phyloP scores from a whole-genome alignment of 64 coral and sea anemone genomes.

The Montipora efflorescens region DNA sequence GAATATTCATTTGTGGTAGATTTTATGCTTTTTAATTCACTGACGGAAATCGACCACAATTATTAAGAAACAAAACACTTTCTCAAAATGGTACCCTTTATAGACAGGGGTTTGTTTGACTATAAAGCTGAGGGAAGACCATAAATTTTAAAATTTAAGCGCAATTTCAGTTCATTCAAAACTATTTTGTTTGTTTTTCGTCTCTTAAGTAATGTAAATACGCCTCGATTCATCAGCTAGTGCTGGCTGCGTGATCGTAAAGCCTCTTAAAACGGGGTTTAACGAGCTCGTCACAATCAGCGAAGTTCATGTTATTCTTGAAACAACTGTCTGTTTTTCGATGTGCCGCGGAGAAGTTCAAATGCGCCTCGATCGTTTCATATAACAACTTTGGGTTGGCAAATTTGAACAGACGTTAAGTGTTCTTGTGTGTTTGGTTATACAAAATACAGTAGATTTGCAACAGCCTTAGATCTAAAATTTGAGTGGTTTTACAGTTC shows the following conservation, averaged over 20 bases:
- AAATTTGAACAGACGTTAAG: not conserved
- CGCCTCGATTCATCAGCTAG: not conserved
- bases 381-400: not conserved
- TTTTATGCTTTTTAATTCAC: no score
- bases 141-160: no score
- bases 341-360: not conserved
- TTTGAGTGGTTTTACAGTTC: not conserved
- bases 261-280: not conserved
- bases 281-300: not conserved
- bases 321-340: not conserved
- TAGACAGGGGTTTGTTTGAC: no score
- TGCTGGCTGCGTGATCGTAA: not conserved
- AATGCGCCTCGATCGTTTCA: not conserved
- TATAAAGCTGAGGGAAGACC: no score
- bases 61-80: no score
- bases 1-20: no score
- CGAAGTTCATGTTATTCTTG: not conserved
- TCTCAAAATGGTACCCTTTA: no score
- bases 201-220: no score
- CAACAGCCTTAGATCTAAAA: not conserved
- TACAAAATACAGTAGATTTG: not conserved
- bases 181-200: no score
- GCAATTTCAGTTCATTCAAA: no score
- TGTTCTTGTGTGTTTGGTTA: not conserved
- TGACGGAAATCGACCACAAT: no score